Conservation (phyloP, 92 coral and sea anemone species). For the Scolanthus callimorphus region DNA sequence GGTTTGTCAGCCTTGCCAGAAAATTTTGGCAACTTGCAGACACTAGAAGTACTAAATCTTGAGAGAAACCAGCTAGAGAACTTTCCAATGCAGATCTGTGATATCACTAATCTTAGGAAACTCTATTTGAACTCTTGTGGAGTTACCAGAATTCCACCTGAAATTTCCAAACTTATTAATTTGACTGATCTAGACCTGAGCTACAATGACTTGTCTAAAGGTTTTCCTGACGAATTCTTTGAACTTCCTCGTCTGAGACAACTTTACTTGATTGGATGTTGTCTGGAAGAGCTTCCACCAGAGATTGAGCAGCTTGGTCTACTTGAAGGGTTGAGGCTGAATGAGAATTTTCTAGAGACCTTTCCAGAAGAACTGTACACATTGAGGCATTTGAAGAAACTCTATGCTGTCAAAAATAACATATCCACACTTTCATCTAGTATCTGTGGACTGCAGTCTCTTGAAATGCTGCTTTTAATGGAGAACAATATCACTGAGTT, state of each 20-base stretch:
- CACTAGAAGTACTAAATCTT: slow-evolving; percentile 52
- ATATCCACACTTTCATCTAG: slow-evolving; percentile 52
- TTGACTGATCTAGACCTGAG: slow-evolving; percentile 73
- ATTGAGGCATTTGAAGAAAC: slow-evolving; percentile 50
- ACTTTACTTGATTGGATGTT: slow-evolving; percentile 66
- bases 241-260: slow-evolving; percentile 50
- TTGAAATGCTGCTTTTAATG: slow-evolving; percentile 57
- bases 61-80: slow-evolving; percentile 55
- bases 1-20: slow-evolving; percentile 56
- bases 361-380: slow-evolving; percentile 75
- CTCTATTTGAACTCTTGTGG: slow-evolving; percentile 72
- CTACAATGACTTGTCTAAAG: slow-evolving; percentile 49
- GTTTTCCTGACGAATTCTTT: slow-evolving; percentile 58
- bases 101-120: slow-evolving; percentile 42
- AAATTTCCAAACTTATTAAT: slow-evolving; percentile 34
- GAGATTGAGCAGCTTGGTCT: slow-evolving; percentile 60
- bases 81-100: slow-evolving; percentile 72
- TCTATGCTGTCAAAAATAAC: slow-evolving; percentile 51
- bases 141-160: slow-evolving; percentile 53
- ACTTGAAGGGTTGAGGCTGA: slow-evolving; percentile 64
- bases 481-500: slow-evolving; percentile 60
- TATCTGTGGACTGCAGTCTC: slow-evolving; percentile 42
- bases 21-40: slow-evolving; percentile 33
- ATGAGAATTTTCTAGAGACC: slow-evolving; percentile 35
- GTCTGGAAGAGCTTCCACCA: slow-evolving; percentile 41